Evolutionary conservation across 2,888 invertebrate species (phyloP), one percentile per base, ranked within the genome.

Genomic region (Oscheius sp.): DNA sequence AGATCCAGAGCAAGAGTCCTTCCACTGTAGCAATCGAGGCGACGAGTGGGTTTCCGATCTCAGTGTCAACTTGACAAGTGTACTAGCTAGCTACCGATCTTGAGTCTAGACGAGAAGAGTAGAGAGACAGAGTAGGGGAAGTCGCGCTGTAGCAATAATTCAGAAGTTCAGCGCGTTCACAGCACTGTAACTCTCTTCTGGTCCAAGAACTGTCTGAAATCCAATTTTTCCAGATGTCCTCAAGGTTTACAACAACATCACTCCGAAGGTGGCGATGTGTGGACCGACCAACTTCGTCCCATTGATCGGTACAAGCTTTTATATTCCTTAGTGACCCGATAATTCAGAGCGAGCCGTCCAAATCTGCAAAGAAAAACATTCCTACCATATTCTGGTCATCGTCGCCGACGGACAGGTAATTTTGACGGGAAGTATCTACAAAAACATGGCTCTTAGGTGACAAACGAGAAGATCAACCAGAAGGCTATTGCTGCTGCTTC

Each of bases 201-300:
- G 9, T 2, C 2, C 33, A 68, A 53, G 37, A 35, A 66, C 21
- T 21, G 21, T 33, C 10, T 29, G 21, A 3, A 63, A 63, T 37
- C 1, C 2, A 29, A 35, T 86, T 81, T 83, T 42, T 42, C 7
- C 88, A 82, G 91, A 91, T 77, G 91, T 91, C 13, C 83, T 91
- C 35, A 83, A 88, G 62, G 88, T 89, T 2, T 91, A 91, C 84
- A 90, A 90, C 76, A 85, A 89, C 59, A 87, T 90, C 48, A 90
- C 90, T 35, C 90, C 90, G 2, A 84, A 86, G 62, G 90, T 91
- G 4, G 82, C 86, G 33, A 89, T 91, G 77, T 90, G 91, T 76
- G 91, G 91, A 2, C 91, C 91, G 1, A 92, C 91, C 42, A 91
- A 90, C 82, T 91, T 91, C 79, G 91, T 91, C 10, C 91, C 91